Percentiles rank a stretch among this genome's conserved stretches.
phyloP scores from a whole-genome alignment of 2,888 invertebrate species.

The Icerya purchasi region DNA sequence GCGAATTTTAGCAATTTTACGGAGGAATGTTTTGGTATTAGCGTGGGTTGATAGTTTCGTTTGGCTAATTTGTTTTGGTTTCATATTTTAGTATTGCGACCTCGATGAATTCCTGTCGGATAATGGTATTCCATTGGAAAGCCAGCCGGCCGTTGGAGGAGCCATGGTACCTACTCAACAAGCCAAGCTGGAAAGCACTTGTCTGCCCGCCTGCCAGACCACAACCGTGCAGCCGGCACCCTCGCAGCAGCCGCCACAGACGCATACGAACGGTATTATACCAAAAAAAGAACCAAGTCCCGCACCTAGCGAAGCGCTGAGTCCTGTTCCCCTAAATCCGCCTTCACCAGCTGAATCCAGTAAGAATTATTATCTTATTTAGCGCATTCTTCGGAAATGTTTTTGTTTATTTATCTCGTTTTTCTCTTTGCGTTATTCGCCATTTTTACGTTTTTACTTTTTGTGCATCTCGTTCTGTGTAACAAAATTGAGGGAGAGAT shows the following conservation, averaged over 20 bases:
- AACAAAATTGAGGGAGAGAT: no score
- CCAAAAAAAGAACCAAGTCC: conserved; percentile 72
- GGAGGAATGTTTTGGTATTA: no score
- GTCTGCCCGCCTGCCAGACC: conserved; percentile 19
- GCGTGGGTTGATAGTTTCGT: no score
- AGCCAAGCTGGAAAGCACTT: conserved; percentile 22
- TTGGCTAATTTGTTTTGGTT: no score
- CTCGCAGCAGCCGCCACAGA: conserved; percentile 13
- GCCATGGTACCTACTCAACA: conserved; percentile 13
- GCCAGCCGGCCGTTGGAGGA: conserved; percentile 25
- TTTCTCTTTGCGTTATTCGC: no score
- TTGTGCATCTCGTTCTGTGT: no score
- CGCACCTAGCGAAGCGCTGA: conserved; percentile 53
- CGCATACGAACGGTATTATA: conserved; percentile 27
- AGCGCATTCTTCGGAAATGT: no score
- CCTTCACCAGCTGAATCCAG: conserved; percentile 77
- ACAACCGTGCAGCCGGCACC: neutral
- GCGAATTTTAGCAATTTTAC: no score
- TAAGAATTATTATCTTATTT: conserved; percentile 36
- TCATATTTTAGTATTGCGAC: conserved; percentile 60
- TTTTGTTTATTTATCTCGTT: no score
- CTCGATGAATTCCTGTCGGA: conserved; percentile 91
- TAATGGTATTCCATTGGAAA: conserved; percentile 75
- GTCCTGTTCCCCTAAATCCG: conserved; percentile 71
- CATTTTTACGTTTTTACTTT: no score